A percentile compares a stretch with the other conserved stretches of the same genome.
Evolutionary conservation across 2,888 invertebrate genomes (phyloP).

Genomic region (Synanthedon tipuliformis): DNA sequence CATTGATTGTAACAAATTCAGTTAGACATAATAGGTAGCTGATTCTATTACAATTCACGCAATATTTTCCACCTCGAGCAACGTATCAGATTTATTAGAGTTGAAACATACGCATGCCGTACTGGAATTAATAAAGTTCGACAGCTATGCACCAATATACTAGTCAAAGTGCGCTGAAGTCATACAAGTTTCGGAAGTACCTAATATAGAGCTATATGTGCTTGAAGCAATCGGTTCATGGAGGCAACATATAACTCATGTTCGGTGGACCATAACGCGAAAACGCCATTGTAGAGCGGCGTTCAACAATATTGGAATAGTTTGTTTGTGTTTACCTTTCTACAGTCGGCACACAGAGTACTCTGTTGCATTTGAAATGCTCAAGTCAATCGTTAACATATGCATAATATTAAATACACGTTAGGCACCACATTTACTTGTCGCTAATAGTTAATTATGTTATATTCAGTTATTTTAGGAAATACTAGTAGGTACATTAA

Average conservation of each 20-base stretch:
- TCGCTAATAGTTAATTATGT: no score
- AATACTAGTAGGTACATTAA: no score
- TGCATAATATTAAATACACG: neutral
- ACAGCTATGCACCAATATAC: neutral
- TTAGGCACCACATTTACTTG: neutral
- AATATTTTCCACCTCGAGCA: no score
- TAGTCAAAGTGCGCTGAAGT: neutral
- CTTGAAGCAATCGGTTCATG: neutral
- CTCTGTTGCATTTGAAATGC: constrained; percentile 16
- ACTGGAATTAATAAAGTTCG: neutral
- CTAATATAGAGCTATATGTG: neutral
- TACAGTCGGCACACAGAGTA: constrained; percentile 12
- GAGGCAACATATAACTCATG: constrained; percentile 19
- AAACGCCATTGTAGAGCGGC: constrained; percentile 28
- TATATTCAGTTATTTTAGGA: no score
- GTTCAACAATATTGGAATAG: constrained; percentile 44
- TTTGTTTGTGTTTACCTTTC: constrained; percentile 44
- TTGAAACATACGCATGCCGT: neutral
- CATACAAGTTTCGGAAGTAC: neutral
- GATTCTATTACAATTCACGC: no score
- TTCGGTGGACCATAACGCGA: constrained; percentile 31
- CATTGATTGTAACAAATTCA: no score
- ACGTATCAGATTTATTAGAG: no score
- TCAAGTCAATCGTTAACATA: neutral
- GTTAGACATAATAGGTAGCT: no score